Conservation (phyloP, 2,888 invertebrate species). For the Eremobia ochroleuca region DNA sequence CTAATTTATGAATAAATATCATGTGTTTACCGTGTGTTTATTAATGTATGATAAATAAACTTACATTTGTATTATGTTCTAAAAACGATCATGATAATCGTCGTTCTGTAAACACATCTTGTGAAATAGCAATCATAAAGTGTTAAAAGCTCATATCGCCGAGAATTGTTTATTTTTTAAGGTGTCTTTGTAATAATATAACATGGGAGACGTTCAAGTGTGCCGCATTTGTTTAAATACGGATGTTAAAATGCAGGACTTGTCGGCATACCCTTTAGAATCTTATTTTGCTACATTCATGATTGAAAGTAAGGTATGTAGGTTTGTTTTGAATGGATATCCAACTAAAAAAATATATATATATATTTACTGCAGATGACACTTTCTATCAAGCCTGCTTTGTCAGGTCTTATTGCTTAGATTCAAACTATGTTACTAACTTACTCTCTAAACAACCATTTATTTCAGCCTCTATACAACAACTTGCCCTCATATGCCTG, state of each 20-base stretch:
- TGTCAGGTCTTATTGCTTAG: not conserved
- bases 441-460: not conserved
- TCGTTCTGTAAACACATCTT: not conserved
- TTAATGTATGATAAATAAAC: not conserved
- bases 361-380: too few relatives aligned
- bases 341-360: too few relatives aligned
- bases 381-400: not conserved
- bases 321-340: slow-evolving; percentile 66
- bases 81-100: not conserved
- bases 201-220: slow-evolving; percentile 81
- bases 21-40: slow-evolving; percentile 12
- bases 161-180: slow-evolving; percentile 70
- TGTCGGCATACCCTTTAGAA: slow-evolving; percentile 77
- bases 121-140: not conserved
- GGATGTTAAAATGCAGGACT: slow-evolving; percentile 80
- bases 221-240: slow-evolving; percentile 84
- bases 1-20: slow-evolving; percentile 33
- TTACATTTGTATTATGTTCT: not conserved
- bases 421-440: not conserved
- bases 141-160: slow-evolving; percentile 67
- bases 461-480: slow-evolving; percentile 68
- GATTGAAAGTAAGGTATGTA: slow-evolving; percentile 81
- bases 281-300: slow-evolving; percentile 78
- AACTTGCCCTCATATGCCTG: slow-evolving; percentile 80
- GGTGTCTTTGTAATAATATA: slow-evolving; percentile 33